phyloP scores from a whole-genome alignment of 2,797 vertebrate genomes.

The Decapterus maruadsi region DNA sequence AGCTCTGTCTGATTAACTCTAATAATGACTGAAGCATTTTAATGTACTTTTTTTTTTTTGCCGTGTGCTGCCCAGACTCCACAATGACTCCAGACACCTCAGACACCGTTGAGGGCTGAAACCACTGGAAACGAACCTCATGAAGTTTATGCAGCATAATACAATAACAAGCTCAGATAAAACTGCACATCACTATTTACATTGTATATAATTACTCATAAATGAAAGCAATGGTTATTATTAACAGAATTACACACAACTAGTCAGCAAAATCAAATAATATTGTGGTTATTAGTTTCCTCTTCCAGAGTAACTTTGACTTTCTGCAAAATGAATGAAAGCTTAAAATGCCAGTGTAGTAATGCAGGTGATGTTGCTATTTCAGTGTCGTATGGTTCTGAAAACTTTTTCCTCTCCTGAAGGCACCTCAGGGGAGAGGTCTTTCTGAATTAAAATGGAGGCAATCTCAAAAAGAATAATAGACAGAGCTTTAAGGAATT shows the following conservation, averaged over 20 bases:
- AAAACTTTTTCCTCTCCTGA: conserved; percentile 29
- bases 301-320: neutral
- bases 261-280: neutral
- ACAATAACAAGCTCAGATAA: conserved; percentile 36
- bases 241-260: neutral
- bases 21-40: conserved; percentile 45
- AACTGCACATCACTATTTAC: neutral
- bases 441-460: conserved; percentile 44
- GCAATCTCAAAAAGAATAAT: conserved; percentile 21
- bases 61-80: conserved; percentile 25
- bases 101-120: conserved; percentile 17
- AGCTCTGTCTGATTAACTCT: conserved; percentile 59
- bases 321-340: neutral
- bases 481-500: conserved; percentile 36
- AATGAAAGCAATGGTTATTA: neutral
- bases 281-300: neutral
- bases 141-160: conserved; percentile 18
- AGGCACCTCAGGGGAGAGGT: conserved; percentile 29
- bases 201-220: neutral
- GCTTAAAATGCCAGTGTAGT: neutral
- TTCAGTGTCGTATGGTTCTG: conserved; percentile 14
- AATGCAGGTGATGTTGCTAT: conserved; percentile 17
- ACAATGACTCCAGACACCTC: conserved; percentile 18
- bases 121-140: conserved; percentile 31
- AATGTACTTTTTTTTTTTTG: conserved; percentile 29